Base-by-base conservation (phyloP, 2,797 vertebrate genomes). In the Potorous gilbertii region DNA sequence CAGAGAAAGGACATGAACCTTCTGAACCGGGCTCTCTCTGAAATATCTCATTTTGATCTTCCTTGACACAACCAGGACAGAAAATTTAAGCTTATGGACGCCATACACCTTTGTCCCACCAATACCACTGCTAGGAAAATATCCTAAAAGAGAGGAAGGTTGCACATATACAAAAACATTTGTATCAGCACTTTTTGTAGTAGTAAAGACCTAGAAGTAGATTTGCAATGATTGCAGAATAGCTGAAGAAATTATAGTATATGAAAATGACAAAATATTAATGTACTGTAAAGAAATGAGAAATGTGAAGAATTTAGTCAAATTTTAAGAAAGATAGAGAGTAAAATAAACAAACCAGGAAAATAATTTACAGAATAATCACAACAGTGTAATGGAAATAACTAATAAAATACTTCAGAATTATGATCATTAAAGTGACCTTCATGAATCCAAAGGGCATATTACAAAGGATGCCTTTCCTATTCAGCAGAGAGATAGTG, bases 91-190 rank as follows among this genome's bases (percentile, higher is more conserved):
- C 92, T 24, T 89, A 54, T 0, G 55, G 13, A 29, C 29, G 31
- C 66, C 89, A 93, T 93, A 95, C 52, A 91, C 87, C 56, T 34
- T 14, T 54, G 66, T 81, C 66, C 8, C n/a, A 81, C n/a, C 66
- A 81, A 81, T 81, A 81, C 66, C 31, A 81, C n/a, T 81, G 18
- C 18, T 40, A 74, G n/a, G 66, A 40, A 74, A 74, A 74, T 81
- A 40, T 46, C 2, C 66, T 40, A 24, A 81, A 21, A 62, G 11
- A 59, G n/a, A 5, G 66, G 40, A 81, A 81, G n/a, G 0, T 40
- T 0, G 18, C n/a, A 81, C n/a, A 46, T 46, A 21, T 81, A 81
- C 18, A 81, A 40, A 81, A 46, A 24, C 8, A 81, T 81, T 81
- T 40, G 9, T 40, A 40, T 81, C 66, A 40, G 66, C 18, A 40